Evolutionary conservation across 1,140 invertebrate genomes (phyloP).

Genomic region (Atta colombica): DNA sequence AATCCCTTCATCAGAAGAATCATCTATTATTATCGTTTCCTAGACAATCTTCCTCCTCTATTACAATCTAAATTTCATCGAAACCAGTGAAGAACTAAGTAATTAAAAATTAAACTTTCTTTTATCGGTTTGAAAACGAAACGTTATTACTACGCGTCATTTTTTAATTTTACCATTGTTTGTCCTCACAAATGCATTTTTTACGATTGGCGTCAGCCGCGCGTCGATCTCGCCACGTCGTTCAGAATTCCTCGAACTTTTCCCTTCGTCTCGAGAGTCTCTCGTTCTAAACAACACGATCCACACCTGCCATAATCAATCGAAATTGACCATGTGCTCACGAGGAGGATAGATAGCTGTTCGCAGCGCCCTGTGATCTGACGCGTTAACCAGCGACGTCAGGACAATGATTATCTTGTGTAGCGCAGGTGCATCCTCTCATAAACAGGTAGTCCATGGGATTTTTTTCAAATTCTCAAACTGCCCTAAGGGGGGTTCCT

Average conservation of each 20-base stretch:
- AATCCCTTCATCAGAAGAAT: background rate
- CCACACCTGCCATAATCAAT: constrained; percentile 71
- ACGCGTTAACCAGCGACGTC: constrained; percentile 71
- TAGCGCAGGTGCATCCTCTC: constrained; percentile 61
- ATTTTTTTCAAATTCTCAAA: constrained; percentile 16
- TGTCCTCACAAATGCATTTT: background rate
- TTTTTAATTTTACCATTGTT: background rate
- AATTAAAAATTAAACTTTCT: no score
- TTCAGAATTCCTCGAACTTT: background rate
- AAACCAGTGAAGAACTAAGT: no score
- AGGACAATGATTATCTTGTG: constrained; percentile 65
- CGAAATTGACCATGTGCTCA: constrained; percentile 65
- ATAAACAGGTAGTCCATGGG: constrained; percentile 32
- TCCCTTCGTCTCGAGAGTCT: background rate
- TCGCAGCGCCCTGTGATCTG: constrained; percentile 76
- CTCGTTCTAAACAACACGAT: constrained; percentile 10
- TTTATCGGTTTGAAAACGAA: background rate
- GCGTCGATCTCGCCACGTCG: background rate
- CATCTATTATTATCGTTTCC: constrained; percentile 17
- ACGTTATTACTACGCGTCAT: background rate
- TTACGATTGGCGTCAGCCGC: background rate
- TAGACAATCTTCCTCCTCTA: constrained; percentile 7
- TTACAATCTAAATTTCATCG: background rate
- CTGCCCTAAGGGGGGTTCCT: background rate
- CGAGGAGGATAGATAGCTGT: constrained; percentile 36